Percentiles rank a stretch among this genome's conserved stretches.
phyloP scores from a whole-genome alignment of 2,888 invertebrate genomes.

The Apodemia zela region DNA sequence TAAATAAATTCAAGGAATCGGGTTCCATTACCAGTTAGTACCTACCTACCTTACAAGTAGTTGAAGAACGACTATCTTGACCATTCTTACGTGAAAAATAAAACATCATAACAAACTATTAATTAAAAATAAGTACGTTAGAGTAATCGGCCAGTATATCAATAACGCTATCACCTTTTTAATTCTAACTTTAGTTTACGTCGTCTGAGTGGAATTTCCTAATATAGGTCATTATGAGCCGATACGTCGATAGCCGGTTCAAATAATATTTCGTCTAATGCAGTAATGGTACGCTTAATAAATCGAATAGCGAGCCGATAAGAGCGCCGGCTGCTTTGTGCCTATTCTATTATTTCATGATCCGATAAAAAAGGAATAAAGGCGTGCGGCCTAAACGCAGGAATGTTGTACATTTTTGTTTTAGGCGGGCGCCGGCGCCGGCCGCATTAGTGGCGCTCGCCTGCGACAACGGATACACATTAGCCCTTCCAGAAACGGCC shows the following conservation, averaged over 20 bases:
- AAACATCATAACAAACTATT: neutral
- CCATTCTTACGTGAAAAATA: neutral
- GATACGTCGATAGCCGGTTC: neutral
- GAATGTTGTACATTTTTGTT: slow-evolving; percentile 70
- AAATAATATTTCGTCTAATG: slow-evolving; percentile 19
- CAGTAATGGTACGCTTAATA: slow-evolving; percentile 37
- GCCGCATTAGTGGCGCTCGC: slow-evolving; percentile 61
- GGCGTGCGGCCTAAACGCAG: slow-evolving; percentile 64
- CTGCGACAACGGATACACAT: slow-evolving; percentile 64
- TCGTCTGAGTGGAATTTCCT: neutral
- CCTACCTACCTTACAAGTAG: too few species aligned
- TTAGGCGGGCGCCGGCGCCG: slow-evolving; percentile 77
- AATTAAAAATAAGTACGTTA: neutral
- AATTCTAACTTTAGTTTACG: neutral
- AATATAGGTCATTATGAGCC: slow-evolving; percentile 7
- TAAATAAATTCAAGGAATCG: too few species aligned
- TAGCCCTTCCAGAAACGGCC: slow-evolving; percentile 51
- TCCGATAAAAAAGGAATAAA: slow-evolving; percentile 72
- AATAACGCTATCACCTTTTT: neutral
- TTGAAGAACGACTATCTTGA: too few species aligned
- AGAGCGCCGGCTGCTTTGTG: slow-evolving; percentile 59
- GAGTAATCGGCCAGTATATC: neutral
- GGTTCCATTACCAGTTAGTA: too few species aligned
- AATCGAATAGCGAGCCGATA: slow-evolving; percentile 37
- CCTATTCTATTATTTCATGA: slow-evolving; percentile 69